Percentiles rank a stretch among this genome's conserved stretches.
phyloP scores from a whole-genome alignment of 2,113 vertebrate genomes.

The Silurus meridionalis region DNA sequence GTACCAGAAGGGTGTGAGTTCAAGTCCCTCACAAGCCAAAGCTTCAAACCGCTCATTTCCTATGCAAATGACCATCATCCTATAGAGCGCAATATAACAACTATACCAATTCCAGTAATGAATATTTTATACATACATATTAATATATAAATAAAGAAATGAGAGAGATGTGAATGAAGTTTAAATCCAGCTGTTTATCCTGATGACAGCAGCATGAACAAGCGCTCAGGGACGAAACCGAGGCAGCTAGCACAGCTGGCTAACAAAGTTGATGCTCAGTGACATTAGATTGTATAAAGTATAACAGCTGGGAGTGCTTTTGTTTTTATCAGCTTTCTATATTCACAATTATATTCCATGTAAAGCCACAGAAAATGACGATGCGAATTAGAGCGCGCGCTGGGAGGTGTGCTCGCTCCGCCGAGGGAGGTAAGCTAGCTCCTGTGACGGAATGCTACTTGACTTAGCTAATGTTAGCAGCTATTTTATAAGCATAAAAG shows the following conservation, averaged over 20 bases:
- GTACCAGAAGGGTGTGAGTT: neutral
- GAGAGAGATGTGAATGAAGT: too few species aligned
- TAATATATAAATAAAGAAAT: too few species aligned
- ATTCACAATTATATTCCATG: too few species aligned
- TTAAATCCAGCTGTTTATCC: neutral
- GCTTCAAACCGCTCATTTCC: neutral
- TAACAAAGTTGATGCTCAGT: constrained; percentile 28
- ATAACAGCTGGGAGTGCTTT: too few species aligned
- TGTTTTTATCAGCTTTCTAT: neutral
- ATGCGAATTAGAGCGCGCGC: neutral
- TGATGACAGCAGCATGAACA: neutral
- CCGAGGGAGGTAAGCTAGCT: neutral
- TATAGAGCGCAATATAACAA: too few species aligned
- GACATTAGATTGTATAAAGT: neutral
- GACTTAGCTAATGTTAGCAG: neutral
- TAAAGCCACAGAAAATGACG: neutral
- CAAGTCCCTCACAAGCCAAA: neutral
- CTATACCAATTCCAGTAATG: too few species aligned
- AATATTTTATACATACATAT: too few species aligned
- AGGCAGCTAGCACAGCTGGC: neutral
- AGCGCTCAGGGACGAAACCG: constrained; percentile 18
- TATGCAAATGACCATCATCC: neutral
- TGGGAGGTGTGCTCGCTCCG: neutral
- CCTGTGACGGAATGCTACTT: neutral
- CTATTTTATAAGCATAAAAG: neutral